phyloP scores from a whole-genome alignment of 2,797 vertebrate genomes.

The Epinephelus malabaricus region DNA sequence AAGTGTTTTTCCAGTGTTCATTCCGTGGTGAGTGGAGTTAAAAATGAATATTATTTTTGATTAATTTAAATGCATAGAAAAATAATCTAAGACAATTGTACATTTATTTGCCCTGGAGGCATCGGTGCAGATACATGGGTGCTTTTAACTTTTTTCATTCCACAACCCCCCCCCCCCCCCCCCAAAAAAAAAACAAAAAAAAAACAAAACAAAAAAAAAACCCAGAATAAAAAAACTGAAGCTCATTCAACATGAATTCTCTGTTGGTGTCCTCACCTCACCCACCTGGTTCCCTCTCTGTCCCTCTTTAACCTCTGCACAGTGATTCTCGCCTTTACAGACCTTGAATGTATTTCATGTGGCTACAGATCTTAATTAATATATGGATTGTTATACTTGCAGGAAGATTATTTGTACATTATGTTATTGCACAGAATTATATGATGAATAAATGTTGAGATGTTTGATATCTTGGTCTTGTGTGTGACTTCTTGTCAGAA shows the following conservation, averaged over 20 bases:
- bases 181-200: neutral
- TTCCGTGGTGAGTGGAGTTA: conserved; percentile 18
- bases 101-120: conserved; percentile 1
- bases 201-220: neutral
- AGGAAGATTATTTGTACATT: conserved; percentile 70
- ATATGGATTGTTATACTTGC: conserved; percentile 67
- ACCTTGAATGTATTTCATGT: conserved; percentile 74
- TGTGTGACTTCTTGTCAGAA: neutral
- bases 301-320: conserved; percentile 9
- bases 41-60: neutral
- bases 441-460: conserved; percentile 69
- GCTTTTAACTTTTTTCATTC: conserved; percentile 20
- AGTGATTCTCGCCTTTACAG: conserved; percentile 49
- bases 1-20: conserved; percentile 27
- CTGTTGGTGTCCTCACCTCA: neutral
- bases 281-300: conserved; percentile 1
- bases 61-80: conserved; percentile 7
- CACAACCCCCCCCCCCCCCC: neutral
- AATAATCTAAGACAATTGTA: neutral
- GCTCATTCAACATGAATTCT: neutral
- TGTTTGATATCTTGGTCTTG: conserved; percentile 10
- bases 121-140: neutral
- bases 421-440: conserved; percentile 71
- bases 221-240: neutral
- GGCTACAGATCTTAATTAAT: conserved; percentile 42